These are phyloP conservation scores for Myotis davidii DNA, from an alignment of 2,113 vertebrate species.

Conservation along the genomic window DNA sequence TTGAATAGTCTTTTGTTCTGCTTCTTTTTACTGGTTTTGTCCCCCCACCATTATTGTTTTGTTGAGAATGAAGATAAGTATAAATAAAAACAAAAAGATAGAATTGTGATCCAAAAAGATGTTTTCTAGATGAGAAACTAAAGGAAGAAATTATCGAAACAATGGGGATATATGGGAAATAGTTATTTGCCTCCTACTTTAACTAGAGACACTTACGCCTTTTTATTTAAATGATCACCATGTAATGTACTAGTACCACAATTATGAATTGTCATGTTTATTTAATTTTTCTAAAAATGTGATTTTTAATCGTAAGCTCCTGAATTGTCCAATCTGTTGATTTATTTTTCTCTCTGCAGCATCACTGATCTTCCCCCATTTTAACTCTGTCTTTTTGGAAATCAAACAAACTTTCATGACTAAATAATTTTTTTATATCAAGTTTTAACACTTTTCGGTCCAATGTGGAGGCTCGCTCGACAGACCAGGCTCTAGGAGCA, in stretches of 20 bases:
- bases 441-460: neutral
- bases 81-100: neutral
- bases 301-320: neutral
- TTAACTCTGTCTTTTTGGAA: neutral
- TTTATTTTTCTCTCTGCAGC: neutral
- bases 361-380: neutral
- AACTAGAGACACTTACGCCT: neutral
- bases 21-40: neutral
- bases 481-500: no score
- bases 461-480: no score
- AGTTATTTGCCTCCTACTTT: neutral
- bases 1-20: neutral
- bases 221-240: neutral
- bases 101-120: neutral
- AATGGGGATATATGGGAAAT: neutral
- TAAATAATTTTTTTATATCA: constrained; percentile 11
- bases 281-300: neutral
- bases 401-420: neutral
- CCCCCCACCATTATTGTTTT: neutral
- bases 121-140: neutral
- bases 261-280: neutral
- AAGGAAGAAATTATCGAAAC: neutral
- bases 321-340: neutral
- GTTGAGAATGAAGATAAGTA: neutral
- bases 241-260: neutral